These are phyloP conservation scores for Paralinhomoeus sp. DNA, from an alignment of 2,888 invertebrate genomes.

Conservation along the genomic window DNA sequence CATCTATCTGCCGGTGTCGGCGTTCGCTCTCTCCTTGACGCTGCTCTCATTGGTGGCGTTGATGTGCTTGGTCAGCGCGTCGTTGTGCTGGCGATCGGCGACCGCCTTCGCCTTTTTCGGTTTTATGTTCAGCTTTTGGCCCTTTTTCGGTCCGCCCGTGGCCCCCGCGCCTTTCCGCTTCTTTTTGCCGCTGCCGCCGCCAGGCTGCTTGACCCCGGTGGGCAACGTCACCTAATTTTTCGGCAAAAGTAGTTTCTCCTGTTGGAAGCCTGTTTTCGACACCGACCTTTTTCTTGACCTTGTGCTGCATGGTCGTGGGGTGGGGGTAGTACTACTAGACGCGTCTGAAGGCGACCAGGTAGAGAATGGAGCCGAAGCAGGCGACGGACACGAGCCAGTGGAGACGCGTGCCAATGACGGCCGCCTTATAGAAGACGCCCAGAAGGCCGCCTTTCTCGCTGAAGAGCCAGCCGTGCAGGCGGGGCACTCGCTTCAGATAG, in stretches of 20 bases:
- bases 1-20: too few relatives aligned
- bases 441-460: constrained; percentile 31
- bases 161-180: constrained; percentile 10
- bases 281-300: constrained; percentile 10
- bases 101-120: constrained; percentile 14
- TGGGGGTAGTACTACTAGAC: too few relatives aligned
- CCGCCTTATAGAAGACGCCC: constrained; percentile 32
- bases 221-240: constrained; percentile 10
- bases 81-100: too few relatives aligned
- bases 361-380: constrained; percentile 26
- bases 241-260: too few relatives aligned
- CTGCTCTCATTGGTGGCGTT: too few relatives aligned
- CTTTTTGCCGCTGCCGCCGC: constrained; percentile 5
- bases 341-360: constrained; percentile 26
- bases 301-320: constrained; percentile 15
- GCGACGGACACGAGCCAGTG: constrained; percentile 27
- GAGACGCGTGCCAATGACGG: constrained; percentile 29
- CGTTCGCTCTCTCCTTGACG: too few relatives aligned
- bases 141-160: constrained; percentile 6
- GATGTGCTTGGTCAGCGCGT: too few relatives aligned
- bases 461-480: constrained; percentile 28
- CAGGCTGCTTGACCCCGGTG: constrained; percentile 8
- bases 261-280: too few relatives aligned
- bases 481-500: constrained; percentile 29
- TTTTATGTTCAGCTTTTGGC: constrained; percentile 11